phyloP scores from a whole-genome alignment of 2,888 invertebrate species.

The Oscheius myriophilus region DNA sequence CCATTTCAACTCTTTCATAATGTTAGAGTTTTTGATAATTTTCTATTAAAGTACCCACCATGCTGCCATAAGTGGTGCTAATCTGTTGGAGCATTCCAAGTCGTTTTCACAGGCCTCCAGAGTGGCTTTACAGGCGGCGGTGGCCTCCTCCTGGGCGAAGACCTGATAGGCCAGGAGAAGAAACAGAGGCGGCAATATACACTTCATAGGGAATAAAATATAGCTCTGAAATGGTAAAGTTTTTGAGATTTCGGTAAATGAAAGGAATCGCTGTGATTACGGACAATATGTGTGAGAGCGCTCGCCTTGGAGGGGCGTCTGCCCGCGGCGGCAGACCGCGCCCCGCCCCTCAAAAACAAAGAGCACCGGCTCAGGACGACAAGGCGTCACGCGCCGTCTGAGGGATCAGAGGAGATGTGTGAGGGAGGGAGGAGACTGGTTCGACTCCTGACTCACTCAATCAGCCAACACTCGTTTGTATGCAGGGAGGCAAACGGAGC shows the following conservation, averaged over 20 bases:
- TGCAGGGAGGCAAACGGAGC: too few relatives aligned
- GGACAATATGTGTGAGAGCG: constrained; percentile 11
- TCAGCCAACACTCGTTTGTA: too few relatives aligned
- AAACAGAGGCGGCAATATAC: neutral
- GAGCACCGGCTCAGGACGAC: constrained; percentile 27
- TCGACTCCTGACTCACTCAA: too few relatives aligned
- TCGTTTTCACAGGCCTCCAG: constrained; percentile 66
- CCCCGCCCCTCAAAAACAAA: constrained; percentile 28
- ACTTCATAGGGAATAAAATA: constrained; percentile 1
- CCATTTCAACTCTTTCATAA: too few relatives aligned
- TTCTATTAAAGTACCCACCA: constrained; percentile 50
- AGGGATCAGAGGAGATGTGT: too few relatives aligned
- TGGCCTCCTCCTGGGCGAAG: constrained; percentile 37
- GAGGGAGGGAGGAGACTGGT: too few relatives aligned
- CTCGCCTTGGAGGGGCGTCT: constrained; percentile 4
- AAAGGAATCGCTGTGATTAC: neutral
- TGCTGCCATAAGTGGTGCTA: constrained; percentile 68
- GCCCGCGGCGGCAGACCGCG: constrained; percentile 24
- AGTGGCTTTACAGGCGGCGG: constrained; percentile 59
- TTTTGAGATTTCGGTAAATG: neutral
- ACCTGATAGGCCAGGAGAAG: neutral
- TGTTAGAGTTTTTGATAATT: neutral
- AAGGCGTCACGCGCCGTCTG: constrained; percentile 16
- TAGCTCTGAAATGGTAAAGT: neutral
- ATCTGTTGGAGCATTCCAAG: constrained; percentile 67